phyloP scores from a whole-genome alignment of 2,113 vertebrate genomes.

The Ammodytes marinus region DNA sequence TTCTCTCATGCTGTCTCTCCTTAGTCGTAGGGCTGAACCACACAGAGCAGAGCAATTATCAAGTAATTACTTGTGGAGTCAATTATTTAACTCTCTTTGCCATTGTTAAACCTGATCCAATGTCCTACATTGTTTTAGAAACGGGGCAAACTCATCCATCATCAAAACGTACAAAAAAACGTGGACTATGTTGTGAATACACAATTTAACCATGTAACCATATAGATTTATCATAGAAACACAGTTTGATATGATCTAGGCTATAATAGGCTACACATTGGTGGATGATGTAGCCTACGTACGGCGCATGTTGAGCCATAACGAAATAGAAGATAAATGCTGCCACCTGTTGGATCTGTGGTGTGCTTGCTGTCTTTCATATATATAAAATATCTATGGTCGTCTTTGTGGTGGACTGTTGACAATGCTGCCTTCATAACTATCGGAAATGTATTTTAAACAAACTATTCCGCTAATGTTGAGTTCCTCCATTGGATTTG shows the following conservation, averaged over 20 bases:
- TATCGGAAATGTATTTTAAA: background rate
- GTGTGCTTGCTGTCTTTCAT: slow-evolving; percentile 32
- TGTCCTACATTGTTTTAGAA: background rate
- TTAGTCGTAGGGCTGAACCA: slow-evolving; percentile 28
- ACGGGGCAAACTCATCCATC: background rate
- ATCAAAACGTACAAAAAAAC: background rate
- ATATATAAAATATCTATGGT: no score
- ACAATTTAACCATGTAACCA: background rate
- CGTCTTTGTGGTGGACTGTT: slow-evolving; percentile 36
- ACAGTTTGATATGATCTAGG: background rate
- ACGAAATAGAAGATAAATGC: slow-evolving; percentile 3
- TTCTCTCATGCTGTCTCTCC: background rate
- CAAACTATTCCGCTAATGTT: background rate
- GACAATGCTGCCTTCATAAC: slow-evolving; percentile 16
- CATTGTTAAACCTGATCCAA: slow-evolving; percentile 12
- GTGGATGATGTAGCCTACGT: no score
- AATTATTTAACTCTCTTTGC: slow-evolving; percentile 15
- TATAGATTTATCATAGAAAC: background rate
- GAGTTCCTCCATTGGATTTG: background rate
- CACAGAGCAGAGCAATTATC: slow-evolving; percentile 43
- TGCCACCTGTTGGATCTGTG: slow-evolving; percentile 54
- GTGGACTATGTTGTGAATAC: background rate
- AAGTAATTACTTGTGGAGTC: slow-evolving; percentile 38
- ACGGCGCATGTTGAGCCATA: no score
- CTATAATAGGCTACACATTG: background rate